Conservation (phyloP, 2,113 vertebrate genomes). For the Cyprinodon brontotheroides region DNA sequence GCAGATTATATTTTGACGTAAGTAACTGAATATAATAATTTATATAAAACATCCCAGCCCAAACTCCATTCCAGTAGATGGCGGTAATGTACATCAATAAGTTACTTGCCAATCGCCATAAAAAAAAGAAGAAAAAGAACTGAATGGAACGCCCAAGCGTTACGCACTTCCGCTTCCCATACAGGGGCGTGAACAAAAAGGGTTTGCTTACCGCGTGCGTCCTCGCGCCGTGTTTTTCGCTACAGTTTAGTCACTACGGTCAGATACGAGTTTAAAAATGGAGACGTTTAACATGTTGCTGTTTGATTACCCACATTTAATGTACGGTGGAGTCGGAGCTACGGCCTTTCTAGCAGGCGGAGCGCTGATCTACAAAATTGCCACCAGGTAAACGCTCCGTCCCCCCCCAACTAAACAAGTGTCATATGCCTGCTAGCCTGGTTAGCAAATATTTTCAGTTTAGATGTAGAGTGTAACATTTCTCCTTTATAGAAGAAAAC, state of each 20-base stretch:
- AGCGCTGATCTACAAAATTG: constrained; percentile 84
- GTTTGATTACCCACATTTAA: constrained; percentile 74
- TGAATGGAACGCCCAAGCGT: constrained; percentile 10
- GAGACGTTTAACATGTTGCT: constrained; percentile 79
- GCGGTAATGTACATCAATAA: too few relatives aligned
- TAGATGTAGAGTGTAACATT: too few relatives aligned
- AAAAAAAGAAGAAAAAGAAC: neutral
- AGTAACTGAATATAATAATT: too few relatives aligned
- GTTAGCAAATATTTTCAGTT: neutral
- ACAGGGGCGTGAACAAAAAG: constrained; percentile 49
- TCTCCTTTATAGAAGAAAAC: too few relatives aligned
- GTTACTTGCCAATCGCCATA: too few relatives aligned
- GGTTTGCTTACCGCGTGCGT: constrained; percentile 47
- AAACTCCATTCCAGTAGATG: too few relatives aligned
- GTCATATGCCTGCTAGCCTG: accelerated
- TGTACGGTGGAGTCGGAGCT: constrained; percentile 85
- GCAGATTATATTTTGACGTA: too few relatives aligned
- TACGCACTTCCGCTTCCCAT: constrained; percentile 64
- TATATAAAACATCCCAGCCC: too few relatives aligned
- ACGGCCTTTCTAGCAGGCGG: constrained; percentile 85
- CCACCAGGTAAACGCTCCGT: constrained; percentile 79
- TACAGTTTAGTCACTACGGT: neutral
- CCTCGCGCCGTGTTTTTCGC: constrained; percentile 16
- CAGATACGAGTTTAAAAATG: constrained; percentile 66
- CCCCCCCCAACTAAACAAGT: constrained; percentile 2